Evolutionary conservation across 2,888 invertebrate species (phyloP).

Genomic region (Teleiodes luculella): DNA sequence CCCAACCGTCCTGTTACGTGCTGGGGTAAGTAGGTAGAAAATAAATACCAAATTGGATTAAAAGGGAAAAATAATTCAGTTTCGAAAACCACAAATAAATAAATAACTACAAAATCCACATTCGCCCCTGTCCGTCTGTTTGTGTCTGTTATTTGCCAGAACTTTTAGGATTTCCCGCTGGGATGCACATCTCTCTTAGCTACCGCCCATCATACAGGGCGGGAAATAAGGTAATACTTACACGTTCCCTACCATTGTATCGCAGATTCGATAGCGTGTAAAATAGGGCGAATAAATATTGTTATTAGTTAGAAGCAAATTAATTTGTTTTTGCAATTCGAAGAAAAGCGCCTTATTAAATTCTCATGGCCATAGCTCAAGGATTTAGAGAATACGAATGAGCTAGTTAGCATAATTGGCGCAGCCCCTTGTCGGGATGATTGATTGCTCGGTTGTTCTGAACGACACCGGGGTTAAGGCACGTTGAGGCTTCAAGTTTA

Average conservation of each 20-base stretch:
- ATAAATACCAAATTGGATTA: no score
- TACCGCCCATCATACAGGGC: background rate
- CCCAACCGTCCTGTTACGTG: background rate
- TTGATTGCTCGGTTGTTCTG: conserved; percentile 34
- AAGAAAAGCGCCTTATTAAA: background rate
- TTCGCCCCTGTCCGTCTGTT: background rate
- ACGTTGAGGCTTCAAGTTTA: background rate
- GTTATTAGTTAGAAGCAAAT: no score
- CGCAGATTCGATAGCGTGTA: background rate
- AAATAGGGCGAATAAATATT: no score
- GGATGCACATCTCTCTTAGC: conserved; percentile 2
- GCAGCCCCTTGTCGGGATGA: conserved; percentile 30
- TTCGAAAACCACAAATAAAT: no score
- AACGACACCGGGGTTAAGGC: conserved; percentile 24
- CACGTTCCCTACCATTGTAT: background rate
- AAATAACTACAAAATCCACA: background rate
- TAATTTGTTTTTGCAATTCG: background rate
- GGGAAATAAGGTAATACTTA: background rate
- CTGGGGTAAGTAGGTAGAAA: no score
- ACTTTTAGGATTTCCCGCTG: conserved; percentile 6
- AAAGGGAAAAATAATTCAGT: no score
- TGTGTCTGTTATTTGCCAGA: conserved; percentile 4
- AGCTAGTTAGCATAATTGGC: conserved; percentile 6
- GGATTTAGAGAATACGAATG: conserved; percentile 7
- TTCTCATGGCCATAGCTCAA: background rate